A percentile compares a stretch with the other conserved stretches of the same genome.
Conservation (phyloP, 2,113 vertebrate genomes). For the Ceyx melanurus region DNA sequence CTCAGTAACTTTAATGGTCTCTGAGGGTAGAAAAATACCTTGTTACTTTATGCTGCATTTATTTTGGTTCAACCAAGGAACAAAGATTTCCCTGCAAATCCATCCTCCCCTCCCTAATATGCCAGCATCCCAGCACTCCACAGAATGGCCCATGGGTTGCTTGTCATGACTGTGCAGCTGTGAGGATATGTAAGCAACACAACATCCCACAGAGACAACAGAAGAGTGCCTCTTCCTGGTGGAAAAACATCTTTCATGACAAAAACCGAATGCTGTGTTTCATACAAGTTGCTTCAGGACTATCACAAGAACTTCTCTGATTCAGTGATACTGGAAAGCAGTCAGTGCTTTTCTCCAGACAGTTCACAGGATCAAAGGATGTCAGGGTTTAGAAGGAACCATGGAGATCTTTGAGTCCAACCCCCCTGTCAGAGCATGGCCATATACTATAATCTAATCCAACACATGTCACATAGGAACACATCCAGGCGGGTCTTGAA, state of each 20-base stretch:
- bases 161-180: rapidly evolving
- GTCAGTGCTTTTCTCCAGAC: background rate
- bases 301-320: background rate
- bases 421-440: no score
- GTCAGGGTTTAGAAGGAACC: no score
- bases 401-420: no score
- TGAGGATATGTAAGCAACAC: no score
- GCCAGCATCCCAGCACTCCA: background rate
- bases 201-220: background rate
- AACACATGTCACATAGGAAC: no score
- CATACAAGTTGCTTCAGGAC: rapidly evolving
- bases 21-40: background rate
- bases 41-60: background rate
- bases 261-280: background rate
- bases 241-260: background rate
- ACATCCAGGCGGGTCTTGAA: no score
- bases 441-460: no score
- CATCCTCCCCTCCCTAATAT: rapidly evolving
- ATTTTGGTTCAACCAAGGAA: background rate
- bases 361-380: no score
- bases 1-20: background rate
- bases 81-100: background rate
- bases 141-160: background rate
- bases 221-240: background rate
- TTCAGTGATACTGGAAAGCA: background rate